Base-by-base conservation (phyloP, 2,113 vertebrate genomes). In the Ptilorrhoa leucosticta region DNA sequence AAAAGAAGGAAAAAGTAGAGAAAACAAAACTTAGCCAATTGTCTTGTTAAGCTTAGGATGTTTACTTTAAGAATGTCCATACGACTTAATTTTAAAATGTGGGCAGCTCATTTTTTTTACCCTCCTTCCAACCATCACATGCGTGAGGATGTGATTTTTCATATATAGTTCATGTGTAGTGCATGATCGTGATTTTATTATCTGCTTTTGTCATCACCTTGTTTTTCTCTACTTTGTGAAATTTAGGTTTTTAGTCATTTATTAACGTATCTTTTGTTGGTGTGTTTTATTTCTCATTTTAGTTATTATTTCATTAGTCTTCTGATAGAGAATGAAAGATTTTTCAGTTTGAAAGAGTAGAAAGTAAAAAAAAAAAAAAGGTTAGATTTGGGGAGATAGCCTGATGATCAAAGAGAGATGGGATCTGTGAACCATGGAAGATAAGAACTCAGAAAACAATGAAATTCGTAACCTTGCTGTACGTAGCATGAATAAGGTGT, bases 251-350 rank as follows among this genome's bases (percentile, higher is more conserved):
- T 97, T 95, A 83, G 50, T 90, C 50, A 65, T 97, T 96, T 94
- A 79, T 96, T 89, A 83, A 86, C 86, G 35, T 94, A 71, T 96
- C 83, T 83, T 94, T 97, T 93, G 39, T 61, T 96, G 28, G 26
- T 94, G 70, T 87, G 56, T 96, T 94, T 81, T 94, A 96, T 51
- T 97, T 83, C 94, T 95, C 60, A 78, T 64, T 92, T 75, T 92
- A 79, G 51, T 87, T 79, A 66, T 88, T 96, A 94, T 98, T 98
- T 97, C 90, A 97, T 98, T 97, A 97, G 96, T 96, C 80, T 96
- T 90, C 89, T 81, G 51, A 87, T 87, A 82, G 70, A 92, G 64
- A 98, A 96, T 90, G 70, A 95, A 96, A 97, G 78, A 71, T 51
- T 83, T 93, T 81, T 84, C 51, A 54, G 57, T 94, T 89, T 77